Conservation (phyloP, 2,888 invertebrate genomes). For the Torymus aiolomorphi region DNA sequence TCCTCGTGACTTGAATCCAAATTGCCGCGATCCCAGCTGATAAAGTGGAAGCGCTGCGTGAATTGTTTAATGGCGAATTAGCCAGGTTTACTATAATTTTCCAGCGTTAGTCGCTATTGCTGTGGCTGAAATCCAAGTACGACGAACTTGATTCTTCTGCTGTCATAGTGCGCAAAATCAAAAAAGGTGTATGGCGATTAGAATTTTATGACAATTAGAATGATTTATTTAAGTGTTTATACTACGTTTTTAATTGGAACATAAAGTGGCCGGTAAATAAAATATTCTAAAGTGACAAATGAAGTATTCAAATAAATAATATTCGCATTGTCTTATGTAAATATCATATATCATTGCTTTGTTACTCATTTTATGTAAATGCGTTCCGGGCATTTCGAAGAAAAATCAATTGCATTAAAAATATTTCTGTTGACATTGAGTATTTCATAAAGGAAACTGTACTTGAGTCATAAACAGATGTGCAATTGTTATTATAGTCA, state of each 20-base stretch:
- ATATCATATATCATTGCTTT: too few species aligned
- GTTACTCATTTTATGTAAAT: background rate
- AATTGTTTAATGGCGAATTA: constrained; percentile 51
- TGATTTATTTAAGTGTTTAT: too few species aligned
- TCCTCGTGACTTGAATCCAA: constrained; percentile 43
- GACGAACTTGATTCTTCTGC: constrained; percentile 16
- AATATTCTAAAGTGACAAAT: too few species aligned
- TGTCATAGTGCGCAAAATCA: too few species aligned
- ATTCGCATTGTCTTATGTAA: too few species aligned
- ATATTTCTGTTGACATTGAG: constrained; percentile 2
- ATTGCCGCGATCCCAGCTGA: constrained; percentile 43
- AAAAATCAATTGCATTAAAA: background rate
- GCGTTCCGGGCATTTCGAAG: background rate
- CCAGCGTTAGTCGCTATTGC: background rate
- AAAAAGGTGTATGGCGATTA: too few species aligned
- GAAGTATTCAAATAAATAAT: too few species aligned
- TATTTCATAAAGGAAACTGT: constrained; percentile 10
- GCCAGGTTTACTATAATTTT: constrained; percentile 42
- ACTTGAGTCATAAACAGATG: background rate
- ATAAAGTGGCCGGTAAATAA: too few species aligned
- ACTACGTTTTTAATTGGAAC: too few species aligned
- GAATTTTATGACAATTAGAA: too few species aligned
- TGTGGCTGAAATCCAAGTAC: constrained; percentile 11
- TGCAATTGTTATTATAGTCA: constrained; percentile 8
- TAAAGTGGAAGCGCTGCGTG: constrained; percentile 40